These are phyloP conservation scores for Aleiodes leptofemur DNA, from an alignment of 2,888 invertebrate genomes.

Conservation along the genomic window DNA sequence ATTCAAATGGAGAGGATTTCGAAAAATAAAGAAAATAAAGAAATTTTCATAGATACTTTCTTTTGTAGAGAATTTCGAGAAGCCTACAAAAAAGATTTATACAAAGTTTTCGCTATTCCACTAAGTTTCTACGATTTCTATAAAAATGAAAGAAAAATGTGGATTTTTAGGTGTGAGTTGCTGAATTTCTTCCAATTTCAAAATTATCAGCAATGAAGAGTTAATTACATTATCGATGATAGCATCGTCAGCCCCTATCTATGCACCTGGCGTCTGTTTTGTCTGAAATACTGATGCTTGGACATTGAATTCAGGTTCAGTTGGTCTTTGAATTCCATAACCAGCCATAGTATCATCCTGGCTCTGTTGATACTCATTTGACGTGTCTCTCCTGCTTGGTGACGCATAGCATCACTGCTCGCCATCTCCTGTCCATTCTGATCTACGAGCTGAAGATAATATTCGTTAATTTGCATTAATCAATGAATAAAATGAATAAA, in stretches of 20 bases:
- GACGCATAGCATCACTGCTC: conserved; percentile 71
- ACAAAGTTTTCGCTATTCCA: no score
- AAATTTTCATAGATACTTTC: no score
- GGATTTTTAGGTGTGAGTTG: no score
- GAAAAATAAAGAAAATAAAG: no score
- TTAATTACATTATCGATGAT: conserved; percentile 87
- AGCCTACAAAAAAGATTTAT: no score
- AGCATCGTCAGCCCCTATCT: conserved; percentile 93
- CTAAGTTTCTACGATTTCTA: no score
- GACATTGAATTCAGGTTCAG: conserved; percentile 85
- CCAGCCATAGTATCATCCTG: conserved; percentile 96
- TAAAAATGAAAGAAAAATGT: no score
- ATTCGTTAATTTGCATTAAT: neutral
- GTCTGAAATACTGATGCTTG: conserved; percentile 81
- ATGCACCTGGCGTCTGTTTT: conserved; percentile 82
- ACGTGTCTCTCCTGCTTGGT: conserved; percentile 72
- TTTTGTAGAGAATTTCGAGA: no score
- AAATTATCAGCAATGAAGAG: conserved; percentile 11
- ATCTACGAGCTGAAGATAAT: conserved; percentile 67
- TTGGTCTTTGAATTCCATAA: conserved; percentile 91
- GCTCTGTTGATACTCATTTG: conserved; percentile 70
- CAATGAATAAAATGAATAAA: no score
- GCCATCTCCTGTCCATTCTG: conserved; percentile 74
- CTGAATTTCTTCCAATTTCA: no score
- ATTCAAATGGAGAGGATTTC: no score